A percentile compares a stretch with the other conserved stretches of the same genome.
Evolutionary conservation across 2,888 invertebrate genomes (phyloP).

Genomic region (Chironomus tentans): DNA sequence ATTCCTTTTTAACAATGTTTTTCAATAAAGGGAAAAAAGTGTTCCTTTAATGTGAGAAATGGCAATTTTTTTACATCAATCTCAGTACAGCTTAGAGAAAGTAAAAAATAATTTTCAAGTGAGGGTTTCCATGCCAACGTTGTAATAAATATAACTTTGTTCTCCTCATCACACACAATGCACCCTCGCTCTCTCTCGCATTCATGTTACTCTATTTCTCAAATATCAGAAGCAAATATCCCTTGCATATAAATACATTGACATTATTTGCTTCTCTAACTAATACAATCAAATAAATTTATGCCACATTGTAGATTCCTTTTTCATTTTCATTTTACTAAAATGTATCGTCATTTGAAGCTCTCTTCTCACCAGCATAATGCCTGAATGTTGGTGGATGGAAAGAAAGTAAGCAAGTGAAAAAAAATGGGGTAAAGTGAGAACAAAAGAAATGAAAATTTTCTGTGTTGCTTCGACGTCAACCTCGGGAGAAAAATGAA

Average conservation of each 20-base stretch:
- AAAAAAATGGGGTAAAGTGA: constrained; percentile 2
- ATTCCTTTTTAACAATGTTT: too few relatives aligned
- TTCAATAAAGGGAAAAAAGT: not conserved
- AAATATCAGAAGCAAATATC: not conserved
- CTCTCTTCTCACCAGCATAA: too few relatives aligned
- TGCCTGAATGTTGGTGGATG: too few relatives aligned
- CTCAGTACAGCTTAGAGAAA: not conserved
- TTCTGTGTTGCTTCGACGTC: constrained; percentile 3
- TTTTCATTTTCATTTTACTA: not conserved
- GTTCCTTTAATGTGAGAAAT: not conserved
- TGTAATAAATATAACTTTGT: not conserved
- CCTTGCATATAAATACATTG: constrained; percentile 1
- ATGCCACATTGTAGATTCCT: not conserved
- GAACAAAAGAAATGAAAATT: constrained; percentile 19
- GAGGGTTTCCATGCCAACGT: constrained; percentile 19
- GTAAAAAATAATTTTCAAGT: not conserved
- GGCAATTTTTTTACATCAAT: too few relatives aligned
- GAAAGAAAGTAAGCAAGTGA: not conserved
- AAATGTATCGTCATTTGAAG: too few relatives aligned
- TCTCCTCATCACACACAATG: not conserved
- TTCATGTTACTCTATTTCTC: not conserved
- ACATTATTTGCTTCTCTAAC: not conserved
- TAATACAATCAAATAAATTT: constrained; percentile 8
- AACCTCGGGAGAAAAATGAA: not conserved
- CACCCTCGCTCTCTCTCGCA: not conserved